Evolutionary conservation across 2,113 vertebrate species (phyloP), one percentile per base, ranked within the genome.

Genomic region (Panthera uncia): DNA sequence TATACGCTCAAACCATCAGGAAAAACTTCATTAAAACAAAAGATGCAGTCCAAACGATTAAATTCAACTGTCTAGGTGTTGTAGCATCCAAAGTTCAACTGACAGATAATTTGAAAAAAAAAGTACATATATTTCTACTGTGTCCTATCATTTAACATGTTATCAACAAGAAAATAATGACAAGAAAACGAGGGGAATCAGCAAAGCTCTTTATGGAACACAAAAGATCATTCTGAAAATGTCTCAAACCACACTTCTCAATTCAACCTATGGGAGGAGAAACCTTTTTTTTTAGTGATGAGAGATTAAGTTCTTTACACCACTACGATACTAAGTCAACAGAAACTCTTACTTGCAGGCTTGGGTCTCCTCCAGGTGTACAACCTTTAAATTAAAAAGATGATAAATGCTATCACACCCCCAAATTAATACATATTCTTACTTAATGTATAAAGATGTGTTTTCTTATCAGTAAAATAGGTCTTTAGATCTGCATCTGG

Each of bases 381-480:
- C 21, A 33, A 84, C 55, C 33, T 93, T 78, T 27, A 68, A 55
- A 48, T 41, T 83, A 83, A 89, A 78, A 23, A 15, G 29, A 73
- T 50, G 27, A 73, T 38, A 88, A 71, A 65, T 11, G 31, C 63
- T 16, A 71, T 71, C 31, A 90, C 48, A 21, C 11, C 23, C 13
- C 25, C 74, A 90, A 91, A 29, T 48, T 73, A 93, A 23, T 8
- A 29, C 27, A 31, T 96, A 85, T 96, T 84, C 89, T 45, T 98
- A 99, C 99, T 99, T 89, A 99, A 98, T 0, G 99, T 99, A 98
- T 99, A 99, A 71, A 99, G 99, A 97, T 99, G 99, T 0, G 99
- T 99, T 98, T 99, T 99, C 98, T 99, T 99, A 98, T 99, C 99
- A 1, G 99, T 99, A 97, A 99, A 99, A 98, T 99, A 99, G 1